Evolutionary conservation across 2,888 invertebrate species (phyloP).

Genomic region (Lycia hirtaria): DNA sequence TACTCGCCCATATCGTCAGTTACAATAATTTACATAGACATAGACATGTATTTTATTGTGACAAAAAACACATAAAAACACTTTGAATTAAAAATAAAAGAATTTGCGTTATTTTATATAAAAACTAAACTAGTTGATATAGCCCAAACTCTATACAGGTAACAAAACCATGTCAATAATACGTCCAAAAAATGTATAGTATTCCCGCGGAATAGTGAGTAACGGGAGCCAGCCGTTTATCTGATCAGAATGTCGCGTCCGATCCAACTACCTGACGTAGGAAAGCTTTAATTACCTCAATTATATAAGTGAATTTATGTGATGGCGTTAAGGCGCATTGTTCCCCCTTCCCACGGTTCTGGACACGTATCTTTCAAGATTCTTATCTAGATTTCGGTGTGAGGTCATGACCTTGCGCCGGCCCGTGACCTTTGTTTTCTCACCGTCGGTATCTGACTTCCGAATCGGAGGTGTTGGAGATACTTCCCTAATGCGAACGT

Average conservation of each 20-base stretch:
- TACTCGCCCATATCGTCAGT: no score
- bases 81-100: no score
- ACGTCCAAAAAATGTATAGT: slow-evolving; percentile 21
- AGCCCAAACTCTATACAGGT: background rate
- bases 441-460: slow-evolving; percentile 62
- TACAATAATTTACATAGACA: no score
- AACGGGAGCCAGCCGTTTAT: slow-evolving; percentile 31
- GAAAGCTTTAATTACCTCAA: slow-evolving; percentile 66
- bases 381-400: slow-evolving; percentile 68
- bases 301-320: slow-evolving; percentile 72
- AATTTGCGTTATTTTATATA: no score
- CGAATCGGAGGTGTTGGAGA: slow-evolving; percentile 56
- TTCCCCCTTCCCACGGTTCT: slow-evolving; percentile 71
- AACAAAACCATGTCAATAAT: slow-evolving; percentile 20
- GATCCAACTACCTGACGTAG: slow-evolving; percentile 47
- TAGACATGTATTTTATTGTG: no score
- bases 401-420: slow-evolving; percentile 68
- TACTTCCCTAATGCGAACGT: slow-evolving; percentile 50
- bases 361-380: slow-evolving; percentile 64
- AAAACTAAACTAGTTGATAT: no score
- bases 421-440: slow-evolving; percentile 68
- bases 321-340: slow-evolving; percentile 63
- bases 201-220: no score
- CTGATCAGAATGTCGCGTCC: slow-evolving; percentile 51
- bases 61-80: no score